A percentile compares a stretch with the other conserved stretches of the same genome.
Conservation (phyloP, 2,797 vertebrate genomes). For the Halcyon badia region DNA sequence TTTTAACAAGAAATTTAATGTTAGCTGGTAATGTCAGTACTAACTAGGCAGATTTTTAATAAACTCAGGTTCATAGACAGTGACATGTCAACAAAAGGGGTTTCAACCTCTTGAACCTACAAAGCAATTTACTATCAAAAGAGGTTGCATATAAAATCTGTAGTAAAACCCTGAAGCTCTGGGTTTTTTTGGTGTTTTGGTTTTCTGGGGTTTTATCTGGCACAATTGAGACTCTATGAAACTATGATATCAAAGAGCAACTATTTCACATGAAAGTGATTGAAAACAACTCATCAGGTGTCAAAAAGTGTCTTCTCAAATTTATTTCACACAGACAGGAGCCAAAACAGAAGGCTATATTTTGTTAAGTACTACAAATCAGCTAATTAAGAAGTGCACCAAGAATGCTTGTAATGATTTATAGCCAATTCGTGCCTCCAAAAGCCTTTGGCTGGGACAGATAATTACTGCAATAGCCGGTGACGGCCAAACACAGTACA, state of each 20-base stretch:
- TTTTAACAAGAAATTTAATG: neutral
- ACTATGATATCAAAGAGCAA: neutral
- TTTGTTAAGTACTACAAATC: constrained; percentile 21
- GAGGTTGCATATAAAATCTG: neutral
- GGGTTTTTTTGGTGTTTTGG: neutral
- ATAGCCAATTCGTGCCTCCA: neutral
- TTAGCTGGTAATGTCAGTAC: neutral
- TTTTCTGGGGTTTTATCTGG: neutral
- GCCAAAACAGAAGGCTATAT: neutral
- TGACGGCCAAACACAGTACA: neutral
- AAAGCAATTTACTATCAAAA: neutral
- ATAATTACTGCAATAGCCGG: neutral
- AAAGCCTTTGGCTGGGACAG: constrained; percentile 15
- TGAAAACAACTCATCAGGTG: neutral
- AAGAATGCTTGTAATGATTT: constrained; percentile 8
- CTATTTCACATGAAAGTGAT: neutral
- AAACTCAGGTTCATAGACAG: neutral
- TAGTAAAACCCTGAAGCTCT: neutral
- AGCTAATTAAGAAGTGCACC: constrained; percentile 28
- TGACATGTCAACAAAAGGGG: neutral
- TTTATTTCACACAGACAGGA: constrained; percentile 27
- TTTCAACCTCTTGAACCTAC: neutral
- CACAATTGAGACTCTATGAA: neutral
- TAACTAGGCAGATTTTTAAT: neutral
- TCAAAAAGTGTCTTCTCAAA: neutral